Conservation (phyloP, 2,113 vertebrate species). For the Cavia porcellus region DNA sequence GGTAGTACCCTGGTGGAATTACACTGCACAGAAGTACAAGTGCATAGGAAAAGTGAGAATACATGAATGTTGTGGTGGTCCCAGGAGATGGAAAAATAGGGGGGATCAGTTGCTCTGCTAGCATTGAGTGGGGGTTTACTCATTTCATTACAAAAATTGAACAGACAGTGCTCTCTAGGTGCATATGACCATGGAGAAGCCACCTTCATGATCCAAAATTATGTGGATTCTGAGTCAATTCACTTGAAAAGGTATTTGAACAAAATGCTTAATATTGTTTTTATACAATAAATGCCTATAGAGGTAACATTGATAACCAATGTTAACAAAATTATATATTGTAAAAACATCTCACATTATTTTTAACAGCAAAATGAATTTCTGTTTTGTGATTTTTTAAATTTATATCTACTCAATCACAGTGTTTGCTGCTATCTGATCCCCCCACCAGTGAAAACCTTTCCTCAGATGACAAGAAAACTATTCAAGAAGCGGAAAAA, state of each 20-base stretch:
- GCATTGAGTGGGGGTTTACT: not conserved
- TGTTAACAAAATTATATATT: not conserved
- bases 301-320: not conserved
- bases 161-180: not conserved
- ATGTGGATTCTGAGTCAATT: not conserved
- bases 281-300: not conserved
- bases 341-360: not conserved
- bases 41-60: not conserved
- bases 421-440: not conserved
- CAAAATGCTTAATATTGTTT: not conserved
- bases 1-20: not conserved
- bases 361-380: not conserved
- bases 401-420: not conserved
- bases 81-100: not conserved
- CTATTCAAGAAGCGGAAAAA: not conserved
- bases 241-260: not conserved
- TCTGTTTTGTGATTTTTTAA: not conserved
- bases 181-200: not conserved
- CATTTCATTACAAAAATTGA: not conserved
- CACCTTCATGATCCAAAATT: not conserved
- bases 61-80: not conserved
- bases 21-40: not conserved
- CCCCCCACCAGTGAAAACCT: not conserved
- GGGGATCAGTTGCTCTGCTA: not conserved
- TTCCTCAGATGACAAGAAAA: not conserved